Evolutionary conservation across 2,888 invertebrate species (phyloP), one percentile per base, ranked within the genome.

Genomic region (Mayetiola destructor): DNA sequence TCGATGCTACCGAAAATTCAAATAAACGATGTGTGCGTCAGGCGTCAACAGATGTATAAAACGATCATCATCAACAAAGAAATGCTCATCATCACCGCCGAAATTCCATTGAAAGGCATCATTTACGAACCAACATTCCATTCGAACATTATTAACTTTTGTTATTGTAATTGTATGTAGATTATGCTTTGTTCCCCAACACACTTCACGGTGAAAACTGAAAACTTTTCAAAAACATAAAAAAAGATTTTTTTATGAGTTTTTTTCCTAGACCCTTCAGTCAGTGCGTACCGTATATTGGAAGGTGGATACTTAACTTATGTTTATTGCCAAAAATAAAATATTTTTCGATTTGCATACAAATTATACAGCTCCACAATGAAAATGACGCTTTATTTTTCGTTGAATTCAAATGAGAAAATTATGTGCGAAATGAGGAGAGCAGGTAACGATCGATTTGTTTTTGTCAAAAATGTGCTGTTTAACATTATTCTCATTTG

Each of bases 291-390:
- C 12, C n/a, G n/a, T n/a, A n/a, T n/a, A n/a, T n/a, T n/a, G n/a
- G n/a, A n/a, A n/a, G n/a, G n/a, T n/a, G n/a, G n/a, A n/a, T n/a
- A 42, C 12, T 27, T 32, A 6, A 32, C 8, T 6, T 9, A n/a
- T 27, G 48, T 48, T 48, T 48, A 48, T 48, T 48, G 48, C 48
- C 16, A 16, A 48, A 16, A 48, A 48, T 48, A 48, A 48, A 40
- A 23, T n/a, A n/a, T n/a, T 48, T 48, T 48, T 48, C 27, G 48
- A 48, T 48, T 48, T 48, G 48, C 48, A 48, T 48, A 48, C 48
- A 48, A 48, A 48, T 48, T 48, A 48, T 48, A 12, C 37, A 37
- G 37, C 32, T 9, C 8, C 32, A 48, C n/a, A 39, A 27, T 16
- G 39, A 39, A 40, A 40, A 40, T 39, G 18, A 39, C 39, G 4